A percentile compares a stretch with the other conserved stretches of the same genome.
phyloP scores from a whole-genome alignment of 2,888 invertebrate species.

The Tenthredo scrophulariae region DNA sequence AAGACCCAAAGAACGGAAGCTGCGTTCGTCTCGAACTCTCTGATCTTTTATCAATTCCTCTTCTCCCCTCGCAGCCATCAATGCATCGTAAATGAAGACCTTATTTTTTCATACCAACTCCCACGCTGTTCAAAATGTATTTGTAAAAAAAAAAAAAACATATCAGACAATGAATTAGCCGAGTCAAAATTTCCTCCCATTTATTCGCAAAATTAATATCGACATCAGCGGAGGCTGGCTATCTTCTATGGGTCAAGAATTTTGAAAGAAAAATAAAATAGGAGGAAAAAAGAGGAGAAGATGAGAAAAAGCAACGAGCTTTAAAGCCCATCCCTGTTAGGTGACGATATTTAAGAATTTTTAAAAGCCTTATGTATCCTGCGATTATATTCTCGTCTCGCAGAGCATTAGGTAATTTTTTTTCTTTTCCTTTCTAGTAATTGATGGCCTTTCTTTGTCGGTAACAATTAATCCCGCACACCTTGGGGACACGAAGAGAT shows the following conservation, averaged over 20 bases:
- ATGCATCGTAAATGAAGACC: background rate
- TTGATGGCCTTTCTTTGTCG: slow-evolving; percentile 27
- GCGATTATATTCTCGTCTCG: background rate
- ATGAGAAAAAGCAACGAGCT: background rate
- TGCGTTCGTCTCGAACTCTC: background rate
- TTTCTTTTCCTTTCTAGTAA: background rate
- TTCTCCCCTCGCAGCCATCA: background rate
- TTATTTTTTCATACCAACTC: too few species aligned
- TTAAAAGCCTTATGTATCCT: background rate
- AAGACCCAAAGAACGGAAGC: background rate
- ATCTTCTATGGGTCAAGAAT: background rate
- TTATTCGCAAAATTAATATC: too few species aligned
- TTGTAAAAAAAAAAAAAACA: too few species aligned
- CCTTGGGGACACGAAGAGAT: background rate
- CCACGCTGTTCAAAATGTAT: too few species aligned
- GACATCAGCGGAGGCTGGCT: background rate
- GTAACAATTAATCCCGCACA: slow-evolving; percentile 30
- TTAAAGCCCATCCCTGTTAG: background rate
- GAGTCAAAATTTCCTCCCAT: too few species aligned
- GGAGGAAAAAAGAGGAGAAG: background rate
- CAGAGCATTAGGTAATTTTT: slow-evolving; percentile 7
- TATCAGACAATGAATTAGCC: too few species aligned
- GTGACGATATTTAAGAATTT: background rate
- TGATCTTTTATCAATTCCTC: background rate
- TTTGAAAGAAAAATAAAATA: background rate